phyloP scores from a whole-genome alignment of 2,113 vertebrate genomes.

The Bubo scandiacus region DNA sequence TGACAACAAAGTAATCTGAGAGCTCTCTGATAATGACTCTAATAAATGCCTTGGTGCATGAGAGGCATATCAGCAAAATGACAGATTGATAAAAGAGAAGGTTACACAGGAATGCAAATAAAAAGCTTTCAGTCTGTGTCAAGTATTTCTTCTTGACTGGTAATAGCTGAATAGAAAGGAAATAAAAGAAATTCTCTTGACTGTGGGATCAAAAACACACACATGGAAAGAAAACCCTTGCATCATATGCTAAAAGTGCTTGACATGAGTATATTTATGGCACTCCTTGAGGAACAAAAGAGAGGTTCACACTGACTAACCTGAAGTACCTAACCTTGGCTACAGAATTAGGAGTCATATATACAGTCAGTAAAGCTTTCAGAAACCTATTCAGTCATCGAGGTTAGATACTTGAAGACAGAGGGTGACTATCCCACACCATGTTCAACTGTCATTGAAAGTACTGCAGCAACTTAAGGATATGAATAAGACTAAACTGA shows the following conservation, averaged over 20 bases:
- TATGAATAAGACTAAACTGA: not conserved
- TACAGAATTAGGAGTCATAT: not conserved
- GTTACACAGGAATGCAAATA: conserved; percentile 46
- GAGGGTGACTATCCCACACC: not conserved
- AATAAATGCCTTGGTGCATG: conserved; percentile 53
- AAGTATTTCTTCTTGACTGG: conserved; percentile 25
- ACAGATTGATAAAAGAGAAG: conserved; percentile 60
- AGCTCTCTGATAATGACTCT: conserved; percentile 53
- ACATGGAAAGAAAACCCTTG: not conserved
- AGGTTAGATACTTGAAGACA: not conserved
- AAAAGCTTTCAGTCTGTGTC: conserved; percentile 24
- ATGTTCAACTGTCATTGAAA: not conserved
- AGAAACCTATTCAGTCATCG: not conserved
- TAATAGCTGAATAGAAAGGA: conserved; percentile 27
- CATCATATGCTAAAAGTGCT: not conserved
- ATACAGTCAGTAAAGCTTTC: not conserved
- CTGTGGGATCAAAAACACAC: not conserved
- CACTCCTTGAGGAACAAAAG: not conserved
- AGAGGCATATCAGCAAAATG: conserved; percentile 59
- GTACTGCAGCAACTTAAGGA: not conserved
- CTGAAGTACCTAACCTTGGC: not conserved
- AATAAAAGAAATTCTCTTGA: conserved; percentile 31
- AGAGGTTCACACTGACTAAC: not conserved
- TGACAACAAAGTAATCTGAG: conserved; percentile 58
- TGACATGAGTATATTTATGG: not conserved